Percentiles rank a stretch among this genome's conserved stretches.
Evolutionary conservation across 2,113 vertebrate genomes (phyloP).

Genomic region (Helogale parvula): DNA sequence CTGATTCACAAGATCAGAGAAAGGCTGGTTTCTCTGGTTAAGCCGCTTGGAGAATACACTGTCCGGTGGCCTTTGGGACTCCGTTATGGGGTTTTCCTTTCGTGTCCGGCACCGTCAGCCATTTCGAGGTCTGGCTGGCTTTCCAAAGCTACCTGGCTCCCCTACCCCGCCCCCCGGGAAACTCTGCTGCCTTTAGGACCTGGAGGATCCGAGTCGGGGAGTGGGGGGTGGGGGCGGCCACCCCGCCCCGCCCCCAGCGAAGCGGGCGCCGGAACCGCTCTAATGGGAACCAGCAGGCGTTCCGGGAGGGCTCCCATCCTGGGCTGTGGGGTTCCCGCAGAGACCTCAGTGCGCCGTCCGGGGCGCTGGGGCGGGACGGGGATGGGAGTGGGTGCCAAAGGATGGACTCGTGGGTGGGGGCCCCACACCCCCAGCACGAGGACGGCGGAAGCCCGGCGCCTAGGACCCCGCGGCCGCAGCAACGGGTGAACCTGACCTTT

Average conservation of each 20-base stretch:
- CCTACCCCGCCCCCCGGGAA: not conserved
- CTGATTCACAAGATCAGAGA: not conserved
- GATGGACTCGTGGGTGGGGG: not conserved
- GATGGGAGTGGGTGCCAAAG: accelerated
- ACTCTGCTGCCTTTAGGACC: constrained; percentile 77
- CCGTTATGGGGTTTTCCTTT: not conserved
- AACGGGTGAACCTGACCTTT: not conserved
- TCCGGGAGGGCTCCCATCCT: not conserved
- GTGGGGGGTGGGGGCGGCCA: constrained; percentile 24
- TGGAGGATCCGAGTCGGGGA: constrained; percentile 44
- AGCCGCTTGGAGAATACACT: not conserved
- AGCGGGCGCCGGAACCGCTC: constrained; percentile 1
- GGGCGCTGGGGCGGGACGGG: not conserved
- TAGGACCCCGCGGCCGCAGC: not conserved
- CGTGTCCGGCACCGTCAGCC: not conserved
- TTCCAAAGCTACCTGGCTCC: not conserved
- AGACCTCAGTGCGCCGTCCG: not conserved
- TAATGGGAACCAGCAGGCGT: not conserved
- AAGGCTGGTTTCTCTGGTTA: not conserved
- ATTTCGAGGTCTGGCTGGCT: not conserved
- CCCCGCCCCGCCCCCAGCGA: constrained; percentile 58
- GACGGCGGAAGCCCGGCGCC: too few relatives aligned
- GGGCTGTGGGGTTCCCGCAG: not conserved
- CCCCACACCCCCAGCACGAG: not conserved
- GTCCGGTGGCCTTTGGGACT: not conserved